Conservation (phyloP, 92 coral and sea anemone species). For the Heteractis magnifica region DNA sequence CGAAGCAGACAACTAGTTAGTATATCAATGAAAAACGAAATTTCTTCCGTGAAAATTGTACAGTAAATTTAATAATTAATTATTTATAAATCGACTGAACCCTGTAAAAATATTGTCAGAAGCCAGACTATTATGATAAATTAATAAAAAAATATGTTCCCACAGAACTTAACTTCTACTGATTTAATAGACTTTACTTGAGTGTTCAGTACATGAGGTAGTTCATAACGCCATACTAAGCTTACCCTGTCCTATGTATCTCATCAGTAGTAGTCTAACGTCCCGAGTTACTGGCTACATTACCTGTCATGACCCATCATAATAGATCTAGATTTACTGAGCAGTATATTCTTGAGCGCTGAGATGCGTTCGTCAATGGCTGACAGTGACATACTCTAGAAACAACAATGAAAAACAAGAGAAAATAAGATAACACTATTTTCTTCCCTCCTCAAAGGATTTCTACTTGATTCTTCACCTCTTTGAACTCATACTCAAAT, state of each 20-base stretch:
- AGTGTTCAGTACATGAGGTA: too few species aligned
- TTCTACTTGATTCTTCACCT: too few species aligned
- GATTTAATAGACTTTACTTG: too few species aligned
- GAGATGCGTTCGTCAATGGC: constrained; percentile 74
- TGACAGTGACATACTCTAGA: constrained; percentile 52
- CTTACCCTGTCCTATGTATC: too few species aligned
- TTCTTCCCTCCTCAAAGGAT: too few species aligned
- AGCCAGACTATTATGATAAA: not conserved
- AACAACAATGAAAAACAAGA: not conserved
- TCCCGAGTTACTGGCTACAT: not conserved
- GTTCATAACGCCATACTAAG: too few species aligned
- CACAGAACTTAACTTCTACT: too few species aligned
- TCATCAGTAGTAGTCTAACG: not conserved
- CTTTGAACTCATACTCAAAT: too few species aligned
- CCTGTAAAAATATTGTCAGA: not conserved
- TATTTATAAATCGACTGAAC: not conserved
- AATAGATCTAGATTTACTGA: constrained; percentile 25
- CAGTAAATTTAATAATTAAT: not conserved
- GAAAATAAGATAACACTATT: not conserved
- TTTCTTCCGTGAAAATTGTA: not conserved
- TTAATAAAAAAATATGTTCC: not conserved
- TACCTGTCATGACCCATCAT: not conserved
- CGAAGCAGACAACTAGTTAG: not conserved
- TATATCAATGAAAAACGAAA: not conserved
- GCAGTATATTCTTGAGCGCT: constrained; percentile 53